Evolutionary conservation across 53 echinoderm and acorn worm species (phyloP).

Genomic region (Temnopleurus reevesii): DNA sequence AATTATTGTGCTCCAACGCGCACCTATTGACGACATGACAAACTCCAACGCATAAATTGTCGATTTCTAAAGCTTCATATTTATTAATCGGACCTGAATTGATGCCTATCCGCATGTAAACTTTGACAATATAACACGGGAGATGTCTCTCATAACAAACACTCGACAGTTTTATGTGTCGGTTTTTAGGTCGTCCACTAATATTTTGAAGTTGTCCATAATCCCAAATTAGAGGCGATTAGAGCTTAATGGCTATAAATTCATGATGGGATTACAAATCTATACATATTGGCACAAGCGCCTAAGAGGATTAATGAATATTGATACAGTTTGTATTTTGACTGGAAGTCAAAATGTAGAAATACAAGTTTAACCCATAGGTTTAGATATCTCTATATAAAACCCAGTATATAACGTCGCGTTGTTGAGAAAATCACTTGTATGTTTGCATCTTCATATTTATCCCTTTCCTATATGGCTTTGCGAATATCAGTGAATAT

Average conservation of each 20-base stretch:
- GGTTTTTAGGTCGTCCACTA: conserved; percentile 9
- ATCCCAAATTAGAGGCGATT: conserved; percentile 18
- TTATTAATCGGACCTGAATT: conserved; percentile 31
- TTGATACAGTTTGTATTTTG: conserved; percentile 19
- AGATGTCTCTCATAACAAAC: conserved; percentile 25
- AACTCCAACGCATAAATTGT: conserved; percentile 50
- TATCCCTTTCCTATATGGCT: too few relatives aligned
- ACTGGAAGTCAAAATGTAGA: not conserved
- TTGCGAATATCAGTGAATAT: too few relatives aligned
- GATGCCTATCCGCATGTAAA: conserved; percentile 43
- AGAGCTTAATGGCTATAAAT: conserved; percentile 31
- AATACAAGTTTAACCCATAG: not conserved
- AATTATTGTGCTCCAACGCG: conserved; percentile 45
- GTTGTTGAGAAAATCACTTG: too few relatives aligned
- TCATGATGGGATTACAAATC: conserved; percentile 27
- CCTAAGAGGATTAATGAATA: conserved; percentile 40
- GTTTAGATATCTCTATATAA: not conserved
- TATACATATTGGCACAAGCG: conserved; percentile 24
- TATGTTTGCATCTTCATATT: too few relatives aligned
- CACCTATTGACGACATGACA: conserved; percentile 36
- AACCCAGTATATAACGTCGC: too few relatives aligned
- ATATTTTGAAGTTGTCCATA: conserved; percentile 23
- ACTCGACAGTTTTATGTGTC: conserved; percentile 11
- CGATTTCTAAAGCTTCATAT: conserved; percentile 44
- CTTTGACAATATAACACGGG: not conserved